Percentiles rank a stretch among this genome's conserved stretches.
Conservation (phyloP, 2,888 invertebrate genomes). For the Nemotelus nigrinus region DNA sequence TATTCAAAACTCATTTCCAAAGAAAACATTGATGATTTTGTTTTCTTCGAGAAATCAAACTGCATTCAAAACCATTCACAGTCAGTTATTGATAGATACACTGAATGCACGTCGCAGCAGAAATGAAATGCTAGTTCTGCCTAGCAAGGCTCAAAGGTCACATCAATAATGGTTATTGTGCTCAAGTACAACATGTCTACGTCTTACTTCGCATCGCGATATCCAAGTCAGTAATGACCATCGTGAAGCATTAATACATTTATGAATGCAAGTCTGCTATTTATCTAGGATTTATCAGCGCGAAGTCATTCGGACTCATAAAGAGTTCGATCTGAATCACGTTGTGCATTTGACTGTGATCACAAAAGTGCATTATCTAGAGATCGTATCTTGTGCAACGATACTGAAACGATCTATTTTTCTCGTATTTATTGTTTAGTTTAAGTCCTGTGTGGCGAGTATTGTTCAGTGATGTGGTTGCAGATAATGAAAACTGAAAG, state of each 20-base stretch:
- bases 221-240: not conserved
- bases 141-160: constrained; percentile 4
- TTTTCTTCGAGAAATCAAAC: too few species aligned
- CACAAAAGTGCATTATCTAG: not conserved
- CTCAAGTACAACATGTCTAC: not conserved
- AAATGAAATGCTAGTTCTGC: too few species aligned
- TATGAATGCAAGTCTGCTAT: constrained; percentile 17
- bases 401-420: too few species aligned
- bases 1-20: too few species aligned
- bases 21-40: too few species aligned
- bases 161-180: constrained; percentile 21
- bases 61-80: too few species aligned
- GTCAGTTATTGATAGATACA: too few species aligned
- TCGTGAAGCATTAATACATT: constrained; percentile 4
- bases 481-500: too few species aligned
- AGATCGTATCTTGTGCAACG: not conserved
- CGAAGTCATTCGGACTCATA: not conserved
- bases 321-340: constrained; percentile 21
- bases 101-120: too few species aligned
- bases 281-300: constrained; percentile 5
- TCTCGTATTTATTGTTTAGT: too few species aligned
- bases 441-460: too few species aligned
- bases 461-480: too few species aligned
- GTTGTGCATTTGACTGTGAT: constrained; percentile 10
- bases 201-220: not conserved